A percentile compares a stretch with the other conserved stretches of the same genome.
Evolutionary conservation across 2,797 vertebrate genomes (phyloP).

Genomic region (Pipistrellus nathusii): DNA sequence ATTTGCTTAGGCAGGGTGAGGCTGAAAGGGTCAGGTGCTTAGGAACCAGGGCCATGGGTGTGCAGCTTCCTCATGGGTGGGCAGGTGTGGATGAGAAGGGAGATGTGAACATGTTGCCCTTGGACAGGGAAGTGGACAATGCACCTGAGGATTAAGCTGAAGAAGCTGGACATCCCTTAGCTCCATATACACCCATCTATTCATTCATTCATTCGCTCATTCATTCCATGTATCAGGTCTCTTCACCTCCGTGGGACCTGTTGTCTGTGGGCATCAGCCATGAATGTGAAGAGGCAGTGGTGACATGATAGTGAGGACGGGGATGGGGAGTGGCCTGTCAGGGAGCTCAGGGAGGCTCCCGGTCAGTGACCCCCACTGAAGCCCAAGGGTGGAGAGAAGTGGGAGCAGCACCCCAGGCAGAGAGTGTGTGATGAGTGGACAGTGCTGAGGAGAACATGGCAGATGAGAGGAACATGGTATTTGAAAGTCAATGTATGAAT

Average conservation of each 20-base stretch:
- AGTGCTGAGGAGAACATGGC: fast-evolving
- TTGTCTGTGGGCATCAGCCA: not conserved
- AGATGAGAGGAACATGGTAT: not conserved
- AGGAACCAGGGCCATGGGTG: not conserved
- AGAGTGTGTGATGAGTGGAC: not conserved
- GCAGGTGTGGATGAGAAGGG: not conserved
- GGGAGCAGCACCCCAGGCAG: not conserved
- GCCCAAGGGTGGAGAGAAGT: not conserved
- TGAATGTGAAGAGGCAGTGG: not conserved
- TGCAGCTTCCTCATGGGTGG: not conserved
- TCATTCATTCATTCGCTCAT: not conserved
- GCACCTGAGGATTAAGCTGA: not conserved
- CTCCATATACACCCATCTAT: not conserved
- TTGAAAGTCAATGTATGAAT: not conserved
- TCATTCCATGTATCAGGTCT: not conserved
- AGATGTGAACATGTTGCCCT: not conserved
- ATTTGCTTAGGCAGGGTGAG: not conserved
- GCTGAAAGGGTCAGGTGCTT: too few relatives aligned
- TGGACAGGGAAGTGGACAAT: not conserved
- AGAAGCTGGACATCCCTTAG: not conserved
- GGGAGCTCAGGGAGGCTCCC: not conserved
- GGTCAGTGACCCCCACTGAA: not conserved
- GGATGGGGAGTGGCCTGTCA: not conserved
- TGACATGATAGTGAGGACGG: not conserved
- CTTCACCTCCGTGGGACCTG: not conserved